Base-by-base conservation (phyloP, 2,888 invertebrate genomes). In the Lottia gigantea region DNA sequence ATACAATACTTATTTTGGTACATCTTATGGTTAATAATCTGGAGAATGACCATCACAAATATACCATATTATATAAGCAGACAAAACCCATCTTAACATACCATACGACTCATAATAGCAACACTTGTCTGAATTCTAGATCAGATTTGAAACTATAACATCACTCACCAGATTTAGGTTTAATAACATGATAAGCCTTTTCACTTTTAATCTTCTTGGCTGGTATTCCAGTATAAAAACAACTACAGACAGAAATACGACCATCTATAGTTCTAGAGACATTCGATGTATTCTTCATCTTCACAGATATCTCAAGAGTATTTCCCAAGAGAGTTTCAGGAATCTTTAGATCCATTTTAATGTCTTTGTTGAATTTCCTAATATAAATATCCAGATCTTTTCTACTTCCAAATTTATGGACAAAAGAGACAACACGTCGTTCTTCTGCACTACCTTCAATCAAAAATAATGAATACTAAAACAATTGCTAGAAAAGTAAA, bases 401-500 rank as follows among this genome's bases (percentile, higher is more conserved):
- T 23, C 76, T 64, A 19, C 75, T 76, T 67, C 82, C 79, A 72
- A 78, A 82, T 40, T 71, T 72, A 68, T 81, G 77, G 14, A 80
- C 84, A 73, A 78, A 80, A 46, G 76, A 68, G 12, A 83, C 80
- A 0, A 83, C 83, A 46, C 63, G 62, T 15, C 82, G 71, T 67
- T 86, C 86, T 23, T 85, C 83, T 4, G 70, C 69, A 23, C 80
- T 78, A 16, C 83, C 86, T 86, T 69, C 7, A 4, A 40, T 8
- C 7, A 11, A 40, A 40, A 40, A 40, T 40, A 11, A 40, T 49
- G n/a, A 49, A 49, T 31, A 4, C 6, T 31, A 31, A 31, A 31
- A n/a, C n/a, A n/a, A n/a, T n/a, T n/a, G n/a, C n/a, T n/a, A n/a
- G n/a, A n/a, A n/a, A n/a, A n/a, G n/a, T n/a, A n/a, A n/a, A n/a